A percentile compares a stretch with the other conserved stretches of the same genome.
Conservation (phyloP, 2,888 invertebrate species). For the Ornithoptera priamus region DNA sequence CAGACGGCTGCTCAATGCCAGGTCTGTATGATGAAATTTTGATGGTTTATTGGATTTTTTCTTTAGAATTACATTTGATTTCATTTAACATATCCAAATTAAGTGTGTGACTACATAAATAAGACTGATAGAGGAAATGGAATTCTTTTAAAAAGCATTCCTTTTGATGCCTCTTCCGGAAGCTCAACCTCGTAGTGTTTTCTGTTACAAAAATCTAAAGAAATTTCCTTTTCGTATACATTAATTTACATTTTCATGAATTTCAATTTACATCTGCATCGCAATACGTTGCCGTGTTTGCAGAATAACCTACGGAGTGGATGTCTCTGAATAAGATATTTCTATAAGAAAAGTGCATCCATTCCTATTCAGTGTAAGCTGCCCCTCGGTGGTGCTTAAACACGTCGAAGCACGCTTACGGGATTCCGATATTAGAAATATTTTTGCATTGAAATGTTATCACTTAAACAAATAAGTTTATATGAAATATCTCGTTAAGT, state of each 20-base stretch:
- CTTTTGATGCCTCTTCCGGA: too few species aligned
- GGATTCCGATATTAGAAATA: conserved; percentile 23
- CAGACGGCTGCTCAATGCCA: too few species aligned
- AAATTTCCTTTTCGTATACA: background rate
- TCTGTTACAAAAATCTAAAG: too few species aligned
- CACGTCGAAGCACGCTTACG: conserved; percentile 17
- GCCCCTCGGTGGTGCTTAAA: conserved; percentile 25
- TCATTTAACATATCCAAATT: too few species aligned
- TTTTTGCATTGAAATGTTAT: conserved; percentile 13
- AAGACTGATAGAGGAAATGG: too few species aligned
- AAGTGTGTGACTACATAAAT: too few species aligned
- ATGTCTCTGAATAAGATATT: conserved; percentile 36
- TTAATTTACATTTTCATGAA: background rate
- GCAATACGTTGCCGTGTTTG: conserved; percentile 32
- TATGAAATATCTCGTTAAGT: background rate
- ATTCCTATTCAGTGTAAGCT: conserved; percentile 42
- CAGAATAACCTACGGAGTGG: conserved; percentile 29
- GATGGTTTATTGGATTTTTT: too few species aligned
- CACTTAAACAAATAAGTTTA: conserved; percentile 1
- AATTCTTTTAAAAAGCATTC: too few species aligned
- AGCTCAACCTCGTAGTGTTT: too few species aligned
- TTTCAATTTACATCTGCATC: conserved; percentile 17
- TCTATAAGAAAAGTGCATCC: conserved; percentile 46
- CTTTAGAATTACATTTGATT: too few species aligned
- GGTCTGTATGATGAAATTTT: too few species aligned